phyloP scores from a whole-genome alignment of 2,888 invertebrate genomes.

The Hydrotaea diabolus region DNA sequence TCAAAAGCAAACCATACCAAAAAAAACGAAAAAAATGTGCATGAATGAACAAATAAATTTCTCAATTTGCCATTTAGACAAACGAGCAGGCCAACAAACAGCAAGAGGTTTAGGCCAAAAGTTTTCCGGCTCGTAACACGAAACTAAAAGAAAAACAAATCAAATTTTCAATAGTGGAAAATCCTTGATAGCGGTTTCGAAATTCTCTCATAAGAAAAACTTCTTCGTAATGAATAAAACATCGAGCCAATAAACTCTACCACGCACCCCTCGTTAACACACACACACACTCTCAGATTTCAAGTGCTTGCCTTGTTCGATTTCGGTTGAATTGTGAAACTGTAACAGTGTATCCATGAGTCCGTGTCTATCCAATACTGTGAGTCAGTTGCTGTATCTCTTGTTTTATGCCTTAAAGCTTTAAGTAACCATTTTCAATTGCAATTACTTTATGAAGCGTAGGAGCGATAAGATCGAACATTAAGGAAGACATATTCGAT shows the following conservation, averaged over 20 bases:
- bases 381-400: not conserved
- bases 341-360: not conserved
- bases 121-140: not conserved
- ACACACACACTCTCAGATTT: not conserved
- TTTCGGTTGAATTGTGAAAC: not conserved
- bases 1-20: not conserved
- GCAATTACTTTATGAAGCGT: conserved; percentile 70
- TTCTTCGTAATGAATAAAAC: too few relatives aligned
- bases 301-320: not conserved
- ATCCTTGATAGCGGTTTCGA: too few relatives aligned
- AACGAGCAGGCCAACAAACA: not conserved
- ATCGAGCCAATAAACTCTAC: not conserved
- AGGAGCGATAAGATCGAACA: conserved; percentile 67
- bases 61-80: conserved; percentile 25
- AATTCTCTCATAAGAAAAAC: too few relatives aligned
- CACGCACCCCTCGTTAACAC: not conserved
- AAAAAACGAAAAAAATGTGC: conserved; percentile 11
- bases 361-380: not conserved
- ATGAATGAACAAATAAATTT: not conserved
- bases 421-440: conserved; percentile 65
- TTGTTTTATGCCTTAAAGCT: conserved; percentile 49
- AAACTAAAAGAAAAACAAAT: too few relatives aligned
- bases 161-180: too few relatives aligned
- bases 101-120: not conserved
- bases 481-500: conserved; percentile 63